A percentile compares a stretch with the other conserved stretches of the same genome.
These are phyloP conservation scores for Cnemophilus loriae DNA, from an alignment of 2,113 vertebrate genomes.

Conservation along the genomic window DNA sequence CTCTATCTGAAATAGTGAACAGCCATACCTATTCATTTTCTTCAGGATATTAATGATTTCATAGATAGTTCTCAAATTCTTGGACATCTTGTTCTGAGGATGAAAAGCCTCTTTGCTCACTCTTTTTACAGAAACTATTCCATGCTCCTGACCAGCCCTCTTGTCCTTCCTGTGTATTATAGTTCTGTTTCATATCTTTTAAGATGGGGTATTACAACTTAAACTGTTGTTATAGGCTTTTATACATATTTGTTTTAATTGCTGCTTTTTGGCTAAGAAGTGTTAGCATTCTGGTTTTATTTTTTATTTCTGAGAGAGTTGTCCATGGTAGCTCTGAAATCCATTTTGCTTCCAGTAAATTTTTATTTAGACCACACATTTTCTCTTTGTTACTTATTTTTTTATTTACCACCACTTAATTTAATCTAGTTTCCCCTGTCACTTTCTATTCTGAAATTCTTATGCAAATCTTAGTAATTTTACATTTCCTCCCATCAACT, in stretches of 20 bases:
- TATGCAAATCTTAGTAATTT: not conserved
- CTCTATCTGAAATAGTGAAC: not conserved
- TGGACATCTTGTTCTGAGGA: not conserved
- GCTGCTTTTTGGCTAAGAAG: not conserved
- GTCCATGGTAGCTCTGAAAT: not conserved
- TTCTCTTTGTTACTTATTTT: not conserved
- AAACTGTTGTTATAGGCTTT: not conserved
- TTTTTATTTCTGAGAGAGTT: not conserved
- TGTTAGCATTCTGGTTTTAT: not conserved
- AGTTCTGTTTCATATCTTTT: not conserved
- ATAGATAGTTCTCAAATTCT: not conserved
- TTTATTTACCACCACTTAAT: not conserved
- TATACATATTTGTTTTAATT: not conserved
- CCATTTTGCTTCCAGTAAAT: not conserved
- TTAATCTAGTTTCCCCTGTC: not conserved
- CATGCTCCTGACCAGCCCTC: accelerated
- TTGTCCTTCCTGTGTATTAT: not conserved
- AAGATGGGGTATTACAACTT: not conserved
- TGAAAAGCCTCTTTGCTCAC: not conserved
- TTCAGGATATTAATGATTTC: not conserved
- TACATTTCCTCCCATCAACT: not conserved
- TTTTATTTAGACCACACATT: not conserved
- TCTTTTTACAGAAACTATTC: not conserved
- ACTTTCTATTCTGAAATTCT: not conserved
- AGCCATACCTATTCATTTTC: not conserved